Conservation (phyloP, 2,888 invertebrate genomes). For the Amphimallon solstitiale region DNA sequence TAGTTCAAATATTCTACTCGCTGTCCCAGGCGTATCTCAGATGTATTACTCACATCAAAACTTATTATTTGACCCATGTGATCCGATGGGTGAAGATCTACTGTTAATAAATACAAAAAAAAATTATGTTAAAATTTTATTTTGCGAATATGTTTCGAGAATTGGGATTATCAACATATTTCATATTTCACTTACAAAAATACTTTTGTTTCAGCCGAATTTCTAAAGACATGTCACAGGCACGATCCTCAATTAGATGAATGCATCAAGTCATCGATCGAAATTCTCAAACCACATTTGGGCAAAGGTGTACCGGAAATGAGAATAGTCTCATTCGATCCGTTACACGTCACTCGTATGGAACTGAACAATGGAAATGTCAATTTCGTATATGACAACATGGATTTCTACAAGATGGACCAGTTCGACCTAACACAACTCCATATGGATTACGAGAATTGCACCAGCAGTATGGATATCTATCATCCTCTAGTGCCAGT, state of each 20-base stretch:
- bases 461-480: conserved; percentile 58
- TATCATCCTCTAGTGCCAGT: conserved; percentile 56
- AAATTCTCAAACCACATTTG: conserved; percentile 59
- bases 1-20: no score
- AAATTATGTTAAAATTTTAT: no score
- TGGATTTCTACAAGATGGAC: conserved; percentile 65
- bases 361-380: conserved; percentile 51
- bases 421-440: conserved; percentile 57
- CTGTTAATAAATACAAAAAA: no score
- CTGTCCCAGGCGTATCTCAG: no score
- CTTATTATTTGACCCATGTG: no score
- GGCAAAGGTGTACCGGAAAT: conserved; percentile 61
- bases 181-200: neutral
- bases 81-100: no score
- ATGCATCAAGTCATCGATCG: conserved; percentile 61
- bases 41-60: no score
- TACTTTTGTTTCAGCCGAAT: conserved; percentile 55
- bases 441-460: conserved; percentile 59
- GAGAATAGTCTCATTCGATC: conserved; percentile 62
- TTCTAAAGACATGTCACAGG: conserved; percentile 60
- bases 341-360: conserved; percentile 60
- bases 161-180: no score
- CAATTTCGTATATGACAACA: neutral
- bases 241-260: conserved; percentile 62
- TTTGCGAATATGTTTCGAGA: no score